Conservation (phyloP, 1,140 invertebrate species). For the Hylaeus volcanicus region DNA sequence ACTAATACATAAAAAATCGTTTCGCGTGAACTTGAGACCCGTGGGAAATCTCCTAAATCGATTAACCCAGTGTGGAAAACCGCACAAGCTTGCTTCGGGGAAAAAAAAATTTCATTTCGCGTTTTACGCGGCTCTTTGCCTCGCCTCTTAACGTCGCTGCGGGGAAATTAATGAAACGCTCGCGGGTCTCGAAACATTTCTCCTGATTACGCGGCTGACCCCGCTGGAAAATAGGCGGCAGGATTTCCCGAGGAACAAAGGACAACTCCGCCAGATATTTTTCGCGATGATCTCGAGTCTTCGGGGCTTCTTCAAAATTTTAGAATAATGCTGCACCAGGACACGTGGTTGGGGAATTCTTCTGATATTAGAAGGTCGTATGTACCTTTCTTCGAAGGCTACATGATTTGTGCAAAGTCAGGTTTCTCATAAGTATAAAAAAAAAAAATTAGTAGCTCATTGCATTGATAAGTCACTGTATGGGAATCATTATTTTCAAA, state of each 20-base stretch:
- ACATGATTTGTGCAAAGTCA: too few species aligned
- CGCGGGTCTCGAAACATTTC: constrained; percentile 3
- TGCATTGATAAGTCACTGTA: too few species aligned
- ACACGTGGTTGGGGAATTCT: too few species aligned
- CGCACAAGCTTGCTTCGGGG: not conserved
- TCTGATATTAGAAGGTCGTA: too few species aligned
- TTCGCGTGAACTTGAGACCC: not conserved
- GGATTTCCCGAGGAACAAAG: not conserved
- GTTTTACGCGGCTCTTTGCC: not conserved
- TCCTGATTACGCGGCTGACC: constrained; percentile 3
- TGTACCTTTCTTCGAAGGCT: too few species aligned
- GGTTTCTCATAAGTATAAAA: too few species aligned
- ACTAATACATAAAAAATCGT: not conserved
- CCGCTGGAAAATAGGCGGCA: not conserved
- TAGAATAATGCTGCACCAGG: too few species aligned
- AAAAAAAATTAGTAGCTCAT: too few species aligned
- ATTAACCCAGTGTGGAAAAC: not conserved
- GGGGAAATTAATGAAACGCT: constrained; percentile 16
- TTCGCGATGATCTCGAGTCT: not conserved
- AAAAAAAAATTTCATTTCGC: not conserved
- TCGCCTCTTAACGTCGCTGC: not conserved
- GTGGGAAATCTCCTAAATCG: not conserved
- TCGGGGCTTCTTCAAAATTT: not conserved
- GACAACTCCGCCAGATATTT: not conserved
- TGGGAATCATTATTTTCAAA: too few species aligned